Percentiles rank a stretch among this genome's conserved stretches.
Conservation (phyloP, 2,797 vertebrate genomes). For the Lophura swinhoii region DNA sequence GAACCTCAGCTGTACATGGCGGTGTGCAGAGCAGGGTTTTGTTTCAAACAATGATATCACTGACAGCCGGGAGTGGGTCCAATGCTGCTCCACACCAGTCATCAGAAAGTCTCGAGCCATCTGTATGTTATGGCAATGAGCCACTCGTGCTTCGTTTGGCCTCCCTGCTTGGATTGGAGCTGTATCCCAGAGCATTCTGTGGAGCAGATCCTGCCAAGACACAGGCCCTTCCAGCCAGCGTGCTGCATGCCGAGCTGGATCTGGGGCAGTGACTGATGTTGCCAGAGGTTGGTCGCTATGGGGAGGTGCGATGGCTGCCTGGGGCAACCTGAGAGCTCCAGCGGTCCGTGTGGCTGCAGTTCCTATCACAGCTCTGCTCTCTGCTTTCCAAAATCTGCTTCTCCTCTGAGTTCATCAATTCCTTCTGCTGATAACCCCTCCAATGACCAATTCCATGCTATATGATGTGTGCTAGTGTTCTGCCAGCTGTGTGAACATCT, state of each 20-base stretch:
- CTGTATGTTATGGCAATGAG: constrained; percentile 72
- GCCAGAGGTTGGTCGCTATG: background rate
- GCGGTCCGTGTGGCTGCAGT: background rate
- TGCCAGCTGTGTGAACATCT: constrained; percentile 13
- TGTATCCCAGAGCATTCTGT: constrained; percentile 73
- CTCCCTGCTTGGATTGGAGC: background rate
- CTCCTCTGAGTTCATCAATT: constrained; percentile 11
- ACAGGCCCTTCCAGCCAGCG: constrained; percentile 14
- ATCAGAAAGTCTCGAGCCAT: constrained; percentile 75
- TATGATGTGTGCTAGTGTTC: background rate
- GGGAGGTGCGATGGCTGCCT: background rate
- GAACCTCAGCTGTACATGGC: background rate
- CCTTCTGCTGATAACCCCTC: constrained; percentile 21
- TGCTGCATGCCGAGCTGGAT: background rate
- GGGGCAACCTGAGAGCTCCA: background rate
- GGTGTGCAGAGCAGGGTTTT: background rate
- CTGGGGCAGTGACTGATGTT: background rate
- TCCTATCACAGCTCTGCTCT: background rate
- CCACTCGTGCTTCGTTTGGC: constrained; percentile 65
- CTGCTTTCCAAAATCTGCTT: background rate
- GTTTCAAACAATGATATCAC: constrained; percentile 75
- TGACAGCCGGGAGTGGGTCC: constrained; percentile 59
- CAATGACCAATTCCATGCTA: background rate
- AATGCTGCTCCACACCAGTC: background rate
- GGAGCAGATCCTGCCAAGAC: constrained; percentile 76